These are phyloP conservation scores for Chrysomallon squamiferum DNA, from an alignment of 1,140 invertebrate species.

Conservation along the genomic window DNA sequence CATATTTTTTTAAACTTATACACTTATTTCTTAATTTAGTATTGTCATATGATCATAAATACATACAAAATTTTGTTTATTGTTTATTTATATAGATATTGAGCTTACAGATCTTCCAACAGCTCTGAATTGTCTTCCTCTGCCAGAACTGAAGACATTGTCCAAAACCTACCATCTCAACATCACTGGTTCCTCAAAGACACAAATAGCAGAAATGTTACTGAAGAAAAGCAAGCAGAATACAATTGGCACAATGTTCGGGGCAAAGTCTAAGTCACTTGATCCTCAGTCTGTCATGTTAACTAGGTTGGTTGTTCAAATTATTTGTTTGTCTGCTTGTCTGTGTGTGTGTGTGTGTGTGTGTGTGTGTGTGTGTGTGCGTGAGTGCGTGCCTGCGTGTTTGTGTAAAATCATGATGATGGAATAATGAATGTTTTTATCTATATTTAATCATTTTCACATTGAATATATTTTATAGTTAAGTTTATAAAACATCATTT, in stretches of 20 bases:
- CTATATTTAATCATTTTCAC: not conserved
- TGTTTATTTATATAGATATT: no score
- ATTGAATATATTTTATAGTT: not conserved
- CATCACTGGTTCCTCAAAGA: conserved; percentile 30
- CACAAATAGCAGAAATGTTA: conserved; percentile 42
- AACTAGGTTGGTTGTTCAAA: conserved; percentile 24
- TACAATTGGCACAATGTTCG: conserved; percentile 45
- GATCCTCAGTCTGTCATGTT: conserved; percentile 21
- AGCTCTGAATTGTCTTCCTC: conserved; percentile 49
- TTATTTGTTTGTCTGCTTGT: no score
- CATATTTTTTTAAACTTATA: no score
- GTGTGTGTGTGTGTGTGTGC: no score
- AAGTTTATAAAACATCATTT: no score
- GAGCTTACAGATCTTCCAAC: conserved; percentile 47
- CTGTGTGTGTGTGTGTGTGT: no score
- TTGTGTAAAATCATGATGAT: not conserved
- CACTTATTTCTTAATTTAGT: no score
- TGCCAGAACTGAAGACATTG: conserved; percentile 54
- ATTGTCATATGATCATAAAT: no score
- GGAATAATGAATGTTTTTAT: not conserved
- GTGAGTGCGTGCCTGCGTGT: no score
- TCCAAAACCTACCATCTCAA: conserved; percentile 55
- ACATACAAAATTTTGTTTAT: no score
- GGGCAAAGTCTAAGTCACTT: not conserved
- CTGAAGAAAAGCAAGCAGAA: conserved; percentile 54